Percentiles rank a stretch among this genome's conserved stretches.
These are phyloP conservation scores for Ochropacha duplaris DNA, from an alignment of 2,888 invertebrate species.

Conservation along the genomic window DNA sequence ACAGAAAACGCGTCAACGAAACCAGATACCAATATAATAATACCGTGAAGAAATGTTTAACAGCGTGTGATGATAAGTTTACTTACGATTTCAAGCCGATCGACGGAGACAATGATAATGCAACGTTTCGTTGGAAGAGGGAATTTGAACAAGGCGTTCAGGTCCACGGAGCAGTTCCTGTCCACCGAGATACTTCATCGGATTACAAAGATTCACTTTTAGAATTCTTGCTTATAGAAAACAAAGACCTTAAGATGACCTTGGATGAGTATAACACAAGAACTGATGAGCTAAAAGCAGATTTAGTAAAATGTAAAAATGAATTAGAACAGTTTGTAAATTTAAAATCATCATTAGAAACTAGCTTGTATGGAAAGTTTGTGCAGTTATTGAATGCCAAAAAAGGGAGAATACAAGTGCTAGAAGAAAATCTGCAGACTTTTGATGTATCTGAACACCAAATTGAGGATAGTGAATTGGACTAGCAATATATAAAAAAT, in stretches of 20 bases:
- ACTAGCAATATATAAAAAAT: background rate
- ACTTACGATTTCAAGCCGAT: conserved; percentile 34
- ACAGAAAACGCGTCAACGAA: conserved; percentile 41
- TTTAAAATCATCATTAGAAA: conserved; percentile 52
- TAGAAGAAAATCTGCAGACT: conserved; percentile 54
- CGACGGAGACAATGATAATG: conserved; percentile 24
- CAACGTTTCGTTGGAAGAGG: conserved; percentile 61
- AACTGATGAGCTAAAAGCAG: conserved; percentile 30
- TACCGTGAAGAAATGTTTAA: conserved; percentile 16
- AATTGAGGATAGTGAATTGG: background rate
- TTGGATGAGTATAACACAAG: conserved; percentile 28
- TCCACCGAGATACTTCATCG: conserved; percentile 31
- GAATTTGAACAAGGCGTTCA: conserved; percentile 39
- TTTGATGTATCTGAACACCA: conserved; percentile 11
- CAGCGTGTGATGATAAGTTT: conserved; percentile 21
- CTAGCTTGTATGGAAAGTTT: conserved; percentile 64
- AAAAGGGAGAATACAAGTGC: conserved; percentile 57
- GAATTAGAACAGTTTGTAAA: conserved; percentile 54
- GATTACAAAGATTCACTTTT: conserved; percentile 46
- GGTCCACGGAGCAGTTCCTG: conserved; percentile 48
- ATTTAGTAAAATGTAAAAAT: conserved; percentile 45
- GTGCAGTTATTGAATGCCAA: conserved; percentile 63
- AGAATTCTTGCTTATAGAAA: conserved; percentile 55
- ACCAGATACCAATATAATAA: conserved; percentile 38
- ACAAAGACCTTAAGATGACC: conserved; percentile 33